Evolutionary conservation across 2,888 invertebrate species (phyloP), one percentile per base, ranked within the genome.

Genomic region (Spilarctia lutea): DNA sequence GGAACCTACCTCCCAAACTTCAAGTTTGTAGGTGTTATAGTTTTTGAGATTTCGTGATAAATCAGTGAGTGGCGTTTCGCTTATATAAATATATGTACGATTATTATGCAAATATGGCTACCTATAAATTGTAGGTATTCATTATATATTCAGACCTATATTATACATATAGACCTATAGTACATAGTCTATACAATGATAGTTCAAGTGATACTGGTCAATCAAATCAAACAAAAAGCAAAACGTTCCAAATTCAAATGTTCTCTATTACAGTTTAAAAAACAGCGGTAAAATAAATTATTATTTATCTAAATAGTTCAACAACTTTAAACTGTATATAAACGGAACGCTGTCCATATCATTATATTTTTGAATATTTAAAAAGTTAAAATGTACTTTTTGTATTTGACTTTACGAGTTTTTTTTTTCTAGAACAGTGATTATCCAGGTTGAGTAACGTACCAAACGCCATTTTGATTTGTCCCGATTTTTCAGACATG

Each of bases 391-490:
- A 30, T 30, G 30, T 63, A 30, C n/a, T 56, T 30, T 63, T 63
- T 18, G 7, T 30, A 8, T 30, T 63, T 30, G 30, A 63, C 30
- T 63, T 60, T 27, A 30, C 6, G 63, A n/a, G 52, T 10, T 63
- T 63, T 63, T n/a, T 63, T 63, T 63, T 63, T 63, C 63, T 63
- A 63, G 63, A 63, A 63, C 63, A 30, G 63, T 63, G 30, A 18
- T 18, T 63, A 30, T 30, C 18, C 18, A 63, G 63, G 63, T 27
- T 27, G 60, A 27, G 16, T 60, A 60, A 13, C 27, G 60, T 60
- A 13, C n/a, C 60, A 3, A 60, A 11, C 27, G 60, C 16, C 27
- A 60, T 60, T 27, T 27, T 60, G 60, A 60, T 60, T 27, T 27
- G 27, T 60, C n/a, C 27, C 60, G 60, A 60, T 60, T 60, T 27